Conservation (phyloP, 2,113 vertebrate species). For the Alouatta palliata region DNA sequence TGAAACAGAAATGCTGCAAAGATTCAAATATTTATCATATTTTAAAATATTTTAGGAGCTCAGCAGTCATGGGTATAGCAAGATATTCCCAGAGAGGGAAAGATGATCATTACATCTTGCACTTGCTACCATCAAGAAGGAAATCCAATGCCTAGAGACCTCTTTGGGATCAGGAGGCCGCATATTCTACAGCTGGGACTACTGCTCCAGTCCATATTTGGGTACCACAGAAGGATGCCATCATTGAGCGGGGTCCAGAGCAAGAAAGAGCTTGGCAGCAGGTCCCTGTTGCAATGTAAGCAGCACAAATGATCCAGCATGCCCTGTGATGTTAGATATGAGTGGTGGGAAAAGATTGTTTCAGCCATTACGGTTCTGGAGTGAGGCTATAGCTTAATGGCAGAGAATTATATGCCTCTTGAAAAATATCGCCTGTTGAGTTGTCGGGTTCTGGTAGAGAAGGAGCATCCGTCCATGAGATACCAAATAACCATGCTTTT, state of each 20-base stretch:
- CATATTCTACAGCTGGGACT: not conserved
- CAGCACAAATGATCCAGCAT: not conserved
- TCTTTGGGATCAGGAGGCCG: not conserved
- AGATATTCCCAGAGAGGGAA: constrained; percentile 2
- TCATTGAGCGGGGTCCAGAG: not conserved
- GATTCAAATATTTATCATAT: not conserved
- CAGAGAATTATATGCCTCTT: not conserved
- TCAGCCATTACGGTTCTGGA: not conserved
- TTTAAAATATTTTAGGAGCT: not conserved
- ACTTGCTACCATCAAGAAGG: not conserved
- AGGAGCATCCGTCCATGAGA: not conserved
- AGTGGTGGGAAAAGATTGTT: not conserved
- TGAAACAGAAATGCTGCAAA: not conserved
- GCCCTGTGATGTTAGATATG: not conserved
- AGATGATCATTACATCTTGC: not conserved
- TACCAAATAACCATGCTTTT: not conserved
- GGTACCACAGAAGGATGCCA: not conserved
- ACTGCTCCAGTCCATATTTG: not conserved
- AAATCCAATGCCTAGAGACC: not conserved
- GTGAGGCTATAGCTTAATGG: not conserved
- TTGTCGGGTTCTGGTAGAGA: not conserved
- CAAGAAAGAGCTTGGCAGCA: not conserved
- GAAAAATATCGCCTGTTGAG: not conserved
- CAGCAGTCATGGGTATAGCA: not conserved
- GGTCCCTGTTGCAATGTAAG: not conserved